These are phyloP conservation scores for Rhea americana DNA, from an alignment of 2,113 vertebrate species.

Conservation along the genomic window DNA sequence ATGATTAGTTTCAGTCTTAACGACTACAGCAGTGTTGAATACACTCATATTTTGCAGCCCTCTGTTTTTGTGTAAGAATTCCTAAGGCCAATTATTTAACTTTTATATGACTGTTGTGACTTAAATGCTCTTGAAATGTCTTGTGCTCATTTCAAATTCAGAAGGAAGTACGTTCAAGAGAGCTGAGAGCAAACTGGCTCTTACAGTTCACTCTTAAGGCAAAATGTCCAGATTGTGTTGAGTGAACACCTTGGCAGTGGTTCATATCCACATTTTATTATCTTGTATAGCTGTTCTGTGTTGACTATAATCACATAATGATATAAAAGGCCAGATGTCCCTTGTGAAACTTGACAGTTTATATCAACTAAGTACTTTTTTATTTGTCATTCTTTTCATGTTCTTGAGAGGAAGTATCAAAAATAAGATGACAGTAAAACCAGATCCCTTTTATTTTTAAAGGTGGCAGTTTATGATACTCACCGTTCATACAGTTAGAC, in stretches of 20 bases:
- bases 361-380: conserved; percentile 64
- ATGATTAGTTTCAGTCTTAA: neutral
- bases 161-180: neutral
- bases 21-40: neutral
- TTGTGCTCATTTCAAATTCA: conserved; percentile 25
- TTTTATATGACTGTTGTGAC: conserved; percentile 12
- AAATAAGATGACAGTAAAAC: conserved; percentile 43
- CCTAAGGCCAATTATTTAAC: conserved; percentile 5
- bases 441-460: conserved; percentile 41
- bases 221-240: conserved; percentile 4
- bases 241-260: conserved; percentile 57
- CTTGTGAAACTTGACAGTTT: conserved; percentile 62
- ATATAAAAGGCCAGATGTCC: conserved; percentile 72
- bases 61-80: neutral
- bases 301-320: conserved; percentile 63
- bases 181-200: neutral
- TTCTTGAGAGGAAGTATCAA: conserved; percentile 46
- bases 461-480: neutral
- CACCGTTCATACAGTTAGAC: neutral
- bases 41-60: neutral
- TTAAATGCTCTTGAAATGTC: neutral
- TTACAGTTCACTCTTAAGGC: conserved; percentile 31
- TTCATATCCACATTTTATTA: conserved; percentile 64
- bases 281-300: conserved; percentile 42
- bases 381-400: conserved; percentile 57